Base-by-base conservation (phyloP, 2,888 invertebrate species). In the Gymnoscelis rufifasciata region DNA sequence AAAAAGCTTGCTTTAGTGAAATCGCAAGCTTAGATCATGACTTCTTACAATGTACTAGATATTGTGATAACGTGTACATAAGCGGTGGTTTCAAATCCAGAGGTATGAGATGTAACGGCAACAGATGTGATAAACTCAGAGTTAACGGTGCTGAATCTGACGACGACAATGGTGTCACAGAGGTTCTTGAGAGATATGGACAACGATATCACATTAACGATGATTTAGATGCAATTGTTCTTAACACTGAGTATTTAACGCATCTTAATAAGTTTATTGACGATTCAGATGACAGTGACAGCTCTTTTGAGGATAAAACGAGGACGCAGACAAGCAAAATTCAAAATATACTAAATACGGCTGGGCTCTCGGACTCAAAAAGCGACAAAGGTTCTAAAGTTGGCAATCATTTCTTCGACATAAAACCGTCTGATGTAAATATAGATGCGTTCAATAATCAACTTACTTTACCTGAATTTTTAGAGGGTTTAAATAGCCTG, bases 151-250 rank as follows among this genome's bases (percentile, higher is more conserved):
- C 38, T 7, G 41, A 33, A 8, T 51, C 15, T 28, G 43, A 43
- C 7, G 33, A 14, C 8, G 29, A 49, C 10, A 43, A 13, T 12
- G n/a, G 19, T 41, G 31, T 51, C 1, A 42, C 26, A 36, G 36
- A 24, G 0, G 24, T 45, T 10, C 40, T 57, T 3, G 54, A 57
- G 19, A 36, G 41, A 3, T 39, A 47, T 13, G 53, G 59, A 8
- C 59, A 61, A 13, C 64, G 54, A 43, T 60, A 62, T 14, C 60
- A 62, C 56, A 29, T 72, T 10, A 66, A 53, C 31, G 55, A 71
- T 7, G 55, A 74, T 11, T 40, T 73, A 39, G 71, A 74, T 27
- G 67, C 70, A 1, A 52, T 74, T 14, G 60, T 77, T n/a, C 42
- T 77, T 0, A 64, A 68, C 29, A 14, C 65, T 4, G 47, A 63